These are phyloP conservation scores for Cryptocephalus moraei DNA, from an alignment of 2,888 invertebrate species.

Conservation along the genomic window DNA sequence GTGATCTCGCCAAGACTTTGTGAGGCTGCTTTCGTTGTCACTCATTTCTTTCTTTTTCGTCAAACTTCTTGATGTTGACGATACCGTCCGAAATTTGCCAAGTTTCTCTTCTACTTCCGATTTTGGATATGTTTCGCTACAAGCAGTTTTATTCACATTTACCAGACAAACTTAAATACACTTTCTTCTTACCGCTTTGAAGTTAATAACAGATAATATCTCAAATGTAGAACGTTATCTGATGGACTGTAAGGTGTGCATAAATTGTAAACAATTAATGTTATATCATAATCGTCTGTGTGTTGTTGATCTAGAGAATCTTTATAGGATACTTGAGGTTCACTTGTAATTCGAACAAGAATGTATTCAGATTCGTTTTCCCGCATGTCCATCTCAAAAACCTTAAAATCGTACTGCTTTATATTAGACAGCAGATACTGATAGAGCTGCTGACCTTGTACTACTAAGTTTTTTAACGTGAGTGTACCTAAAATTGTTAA, in stretches of 20 bases:
- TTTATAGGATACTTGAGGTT: constrained; percentile 46
- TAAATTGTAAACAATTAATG: constrained; percentile 52
- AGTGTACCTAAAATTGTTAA: constrained; percentile 41
- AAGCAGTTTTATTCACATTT: constrained; percentile 1
- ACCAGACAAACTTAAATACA: background rate
- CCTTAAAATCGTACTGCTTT: constrained; percentile 55
- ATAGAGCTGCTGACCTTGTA: constrained; percentile 55
- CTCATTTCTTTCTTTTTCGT: constrained; percentile 19
- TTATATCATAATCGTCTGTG: constrained; percentile 57
- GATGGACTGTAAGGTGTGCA: constrained; percentile 32
- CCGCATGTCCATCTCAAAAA: constrained; percentile 48
- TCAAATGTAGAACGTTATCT: constrained; percentile 39
- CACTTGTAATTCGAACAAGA: constrained; percentile 49
- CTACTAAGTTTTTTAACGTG: constrained; percentile 47
- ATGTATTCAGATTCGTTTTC: constrained; percentile 46
- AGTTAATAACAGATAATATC: constrained; percentile 52
- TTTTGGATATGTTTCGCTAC: constrained; percentile 50
- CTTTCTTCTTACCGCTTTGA: constrained; percentile 38
- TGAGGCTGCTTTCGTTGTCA: constrained; percentile 14
- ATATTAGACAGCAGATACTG: constrained; percentile 60
- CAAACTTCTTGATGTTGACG: constrained; percentile 26
- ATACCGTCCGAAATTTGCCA: constrained; percentile 53
- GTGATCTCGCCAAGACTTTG: constrained; percentile 18
- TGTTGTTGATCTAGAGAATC: constrained; percentile 50
- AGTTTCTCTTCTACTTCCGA: constrained; percentile 47